Conservation (phyloP, 2,797 vertebrate genomes). For the Chromis chromis region DNA sequence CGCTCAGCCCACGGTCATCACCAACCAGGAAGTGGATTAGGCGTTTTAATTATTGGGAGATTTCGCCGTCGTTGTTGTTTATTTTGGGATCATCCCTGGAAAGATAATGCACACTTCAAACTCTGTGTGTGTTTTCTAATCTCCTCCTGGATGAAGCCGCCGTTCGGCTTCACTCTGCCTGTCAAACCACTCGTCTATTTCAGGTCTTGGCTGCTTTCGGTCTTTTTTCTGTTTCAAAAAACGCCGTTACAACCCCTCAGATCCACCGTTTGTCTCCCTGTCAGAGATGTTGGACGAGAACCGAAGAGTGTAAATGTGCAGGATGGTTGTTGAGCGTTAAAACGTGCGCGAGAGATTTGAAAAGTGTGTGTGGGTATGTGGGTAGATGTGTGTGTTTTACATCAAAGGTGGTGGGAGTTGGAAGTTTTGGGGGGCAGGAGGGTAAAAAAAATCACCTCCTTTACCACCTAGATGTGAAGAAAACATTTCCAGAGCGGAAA, state of each 20-base stretch:
- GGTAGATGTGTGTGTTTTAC: conserved; percentile 13
- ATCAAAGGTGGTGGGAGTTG: conserved; percentile 6
- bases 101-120: conserved; percentile 76
- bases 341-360: conserved; percentile 47
- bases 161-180: conserved; percentile 67
- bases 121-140: conserved; percentile 74
- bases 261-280: conserved; percentile 74
- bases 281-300: conserved; percentile 69
- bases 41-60: conserved; percentile 79
- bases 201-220: conserved; percentile 70
- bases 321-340: conserved; percentile 15
- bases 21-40: conserved; percentile 81
- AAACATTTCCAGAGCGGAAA: conserved; percentile 64
- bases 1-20: conserved; percentile 75
- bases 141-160: conserved; percentile 76
- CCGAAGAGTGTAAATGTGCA: conserved; percentile 1
- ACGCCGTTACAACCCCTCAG: conserved; percentile 68
- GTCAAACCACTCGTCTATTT: conserved; percentile 74
- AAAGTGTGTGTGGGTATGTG: conserved; percentile 30
- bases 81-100: conserved; percentile 81
- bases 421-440: conserved; percentile 42
- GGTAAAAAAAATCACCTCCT: conserved; percentile 58
- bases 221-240: conserved; percentile 14
- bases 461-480: conserved; percentile 59
- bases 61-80: conserved; percentile 70